Evolutionary conservation across 2,113 vertebrate genomes (phyloP), one percentile per base, ranked within the genome.

Genomic region (Sigmodon hispidus): DNA sequence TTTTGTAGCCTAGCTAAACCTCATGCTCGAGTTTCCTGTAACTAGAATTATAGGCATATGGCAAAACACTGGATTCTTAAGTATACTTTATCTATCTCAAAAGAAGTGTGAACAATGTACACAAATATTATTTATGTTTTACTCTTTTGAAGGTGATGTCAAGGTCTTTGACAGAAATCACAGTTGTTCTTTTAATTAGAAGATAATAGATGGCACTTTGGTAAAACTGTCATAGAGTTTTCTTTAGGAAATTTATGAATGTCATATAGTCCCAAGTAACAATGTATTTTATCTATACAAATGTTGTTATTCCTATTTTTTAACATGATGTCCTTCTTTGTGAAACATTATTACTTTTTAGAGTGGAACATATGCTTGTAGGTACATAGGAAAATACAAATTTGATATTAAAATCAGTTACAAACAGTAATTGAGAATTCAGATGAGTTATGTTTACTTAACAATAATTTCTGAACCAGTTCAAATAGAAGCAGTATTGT

Each of bases 251-350:
- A 45, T 97, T 87, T 93, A 77, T 80, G 96, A 90, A 95, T 96
- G 87, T 96, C 67, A 94, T 70, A 81, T 92, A 94, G 67, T 90
- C 87, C 77, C 80, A 96, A 97, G 97, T 69, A 63, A 87, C 11
- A 95, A 43, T 96, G 43, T 95, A 95, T 97, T 97, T 94, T 73
- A 95, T 52, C 90, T 59, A 97, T 90, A 96, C n/a, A 97, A 96
- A 70, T 87, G 91, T 63, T 96, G 26, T 31, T n/a, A 96, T 96
- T 97, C 97, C 95, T 97, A 97, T 97, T 96, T 70, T 93, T 92
- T 94, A 75, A 50, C 31, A 91, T 93, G 75, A 16, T 75, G 24
- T 55, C 89, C 91, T 45, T 91, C 40, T 96, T 96, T 97, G 59
- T 85, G 88, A 48, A 91, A 7, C 52, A 31, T 40, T 83, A 69